Conservation (phyloP, 2,888 invertebrate species). For the Loripinus fragilis region DNA sequence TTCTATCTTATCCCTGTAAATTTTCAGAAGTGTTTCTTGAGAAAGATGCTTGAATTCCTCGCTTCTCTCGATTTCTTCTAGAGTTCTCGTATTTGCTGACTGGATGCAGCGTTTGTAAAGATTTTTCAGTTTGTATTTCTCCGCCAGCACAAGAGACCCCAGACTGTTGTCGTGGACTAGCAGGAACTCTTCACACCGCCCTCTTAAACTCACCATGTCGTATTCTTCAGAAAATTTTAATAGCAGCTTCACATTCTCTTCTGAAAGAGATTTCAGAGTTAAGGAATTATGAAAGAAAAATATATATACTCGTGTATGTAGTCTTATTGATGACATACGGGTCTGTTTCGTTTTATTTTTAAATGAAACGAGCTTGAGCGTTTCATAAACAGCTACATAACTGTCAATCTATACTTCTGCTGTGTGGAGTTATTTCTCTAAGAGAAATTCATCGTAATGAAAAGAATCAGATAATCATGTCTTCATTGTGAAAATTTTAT, state of each 20-base stretch:
- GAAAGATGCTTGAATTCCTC: slow-evolving; percentile 66
- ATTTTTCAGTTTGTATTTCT: slow-evolving; percentile 67
- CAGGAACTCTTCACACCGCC: slow-evolving; percentile 82
- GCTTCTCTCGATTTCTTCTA: slow-evolving; percentile 74
- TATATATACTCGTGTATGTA: no score
- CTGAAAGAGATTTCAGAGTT: slow-evolving; percentile 79
- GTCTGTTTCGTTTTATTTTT: no score
- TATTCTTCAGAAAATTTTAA: slow-evolving; percentile 83
- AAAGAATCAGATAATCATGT: no score
- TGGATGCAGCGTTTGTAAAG: slow-evolving; percentile 72
- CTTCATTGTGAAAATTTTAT: no score
- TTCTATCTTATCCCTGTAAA: slow-evolving; percentile 67
- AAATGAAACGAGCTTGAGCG: no score
- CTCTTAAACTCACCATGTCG: slow-evolving; percentile 82
- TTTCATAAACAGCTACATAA: no score
- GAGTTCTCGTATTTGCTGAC: slow-evolving; percentile 69
- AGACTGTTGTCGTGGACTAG: slow-evolving; percentile 70
- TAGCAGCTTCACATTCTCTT: slow-evolving; percentile 82
- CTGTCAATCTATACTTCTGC: no score
- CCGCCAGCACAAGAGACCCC: slow-evolving; percentile 76
- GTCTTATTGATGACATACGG: no score
- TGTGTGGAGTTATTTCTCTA: no score
- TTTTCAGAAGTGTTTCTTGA: slow-evolving; percentile 70
- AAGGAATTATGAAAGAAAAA: no score
- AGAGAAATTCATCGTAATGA: no score